These are phyloP conservation scores for Palythoa grandiflora DNA, from an alignment of 92 coral and sea anemone genomes.

Conservation along the genomic window DNA sequence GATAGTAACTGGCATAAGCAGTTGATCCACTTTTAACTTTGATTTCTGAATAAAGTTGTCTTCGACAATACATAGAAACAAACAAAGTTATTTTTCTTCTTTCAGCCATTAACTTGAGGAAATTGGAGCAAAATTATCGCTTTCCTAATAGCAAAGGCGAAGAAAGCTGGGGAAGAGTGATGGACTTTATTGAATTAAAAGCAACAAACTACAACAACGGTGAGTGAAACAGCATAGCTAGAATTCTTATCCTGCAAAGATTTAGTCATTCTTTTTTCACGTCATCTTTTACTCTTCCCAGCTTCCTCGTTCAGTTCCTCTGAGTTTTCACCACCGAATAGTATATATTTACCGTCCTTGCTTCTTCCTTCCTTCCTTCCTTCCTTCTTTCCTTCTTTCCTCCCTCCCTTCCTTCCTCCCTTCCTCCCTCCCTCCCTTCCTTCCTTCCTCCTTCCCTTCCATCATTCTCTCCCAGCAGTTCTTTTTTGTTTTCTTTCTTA, in stretches of 20 bases:
- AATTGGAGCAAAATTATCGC: not conserved
- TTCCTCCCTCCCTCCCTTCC: too few species aligned
- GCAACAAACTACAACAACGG: slow-evolving; percentile 1
- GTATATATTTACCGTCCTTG: too few species aligned
- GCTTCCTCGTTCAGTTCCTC: not conserved
- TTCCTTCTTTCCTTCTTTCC: not conserved
- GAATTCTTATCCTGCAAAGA: not conserved
- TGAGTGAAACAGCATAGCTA: not conserved
- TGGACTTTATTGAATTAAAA: slow-evolving; percentile 23
- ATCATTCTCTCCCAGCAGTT: too few species aligned
- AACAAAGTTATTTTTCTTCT: not conserved
- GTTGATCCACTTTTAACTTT: not conserved
- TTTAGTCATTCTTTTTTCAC: not conserved
- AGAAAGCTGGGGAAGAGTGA: not conserved
- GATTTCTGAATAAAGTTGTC: not conserved
- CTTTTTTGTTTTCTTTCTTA: too few species aligned
- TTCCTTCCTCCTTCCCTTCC: not conserved
- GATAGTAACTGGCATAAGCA: not conserved
- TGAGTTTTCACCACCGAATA: not conserved
- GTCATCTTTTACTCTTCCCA: not conserved
- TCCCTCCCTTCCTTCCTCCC: not conserved
- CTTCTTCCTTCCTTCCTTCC: not conserved
- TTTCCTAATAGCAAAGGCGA: slow-evolving; percentile 2
- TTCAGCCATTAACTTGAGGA: slow-evolving; percentile 14
- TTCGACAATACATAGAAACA: not conserved